Conservation (phyloP, 1,140 invertebrate genomes). For the Penaeus indicus region DNA sequence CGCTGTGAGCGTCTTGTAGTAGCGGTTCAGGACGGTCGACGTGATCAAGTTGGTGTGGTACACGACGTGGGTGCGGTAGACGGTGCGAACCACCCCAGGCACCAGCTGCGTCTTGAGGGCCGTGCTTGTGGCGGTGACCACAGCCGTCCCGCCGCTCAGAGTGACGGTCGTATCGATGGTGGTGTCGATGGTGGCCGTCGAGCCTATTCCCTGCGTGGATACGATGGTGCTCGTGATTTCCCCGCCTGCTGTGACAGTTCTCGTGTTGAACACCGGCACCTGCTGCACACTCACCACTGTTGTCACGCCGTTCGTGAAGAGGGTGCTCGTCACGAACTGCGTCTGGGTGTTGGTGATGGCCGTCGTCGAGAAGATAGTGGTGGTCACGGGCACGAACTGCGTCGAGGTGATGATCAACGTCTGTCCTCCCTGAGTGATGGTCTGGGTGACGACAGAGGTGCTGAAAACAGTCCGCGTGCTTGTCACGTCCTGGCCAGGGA, state of each 20-base stretch:
- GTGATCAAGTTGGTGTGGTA: no score
- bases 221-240: neutral
- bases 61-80: neutral
- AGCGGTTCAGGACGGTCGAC: neutral
- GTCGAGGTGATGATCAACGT: constrained; percentile 8
- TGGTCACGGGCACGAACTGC: neutral
- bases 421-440: neutral
- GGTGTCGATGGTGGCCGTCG: neutral
- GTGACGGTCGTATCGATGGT: no score
- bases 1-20: constrained; percentile 2
- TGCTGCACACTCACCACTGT: neutral
- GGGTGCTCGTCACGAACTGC: neutral
- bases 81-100: neutral
- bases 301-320: neutral
- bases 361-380: neutral
- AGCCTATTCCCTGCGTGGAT: neutral
- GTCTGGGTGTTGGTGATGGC: constrained; percentile 13
- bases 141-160: neutral
- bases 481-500: no score
- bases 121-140: constrained; percentile 1
- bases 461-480: no score
- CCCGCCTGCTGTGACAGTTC: neutral
- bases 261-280: constrained; percentile 12
- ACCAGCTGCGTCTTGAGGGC: constrained; percentile 4
- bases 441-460: no score